A percentile compares a stretch with the other conserved stretches of the same genome.
These are phyloP conservation scores for Tauraco hartlaubi DNA, from an alignment of 2,797 vertebrate species.

Conservation along the genomic window DNA sequence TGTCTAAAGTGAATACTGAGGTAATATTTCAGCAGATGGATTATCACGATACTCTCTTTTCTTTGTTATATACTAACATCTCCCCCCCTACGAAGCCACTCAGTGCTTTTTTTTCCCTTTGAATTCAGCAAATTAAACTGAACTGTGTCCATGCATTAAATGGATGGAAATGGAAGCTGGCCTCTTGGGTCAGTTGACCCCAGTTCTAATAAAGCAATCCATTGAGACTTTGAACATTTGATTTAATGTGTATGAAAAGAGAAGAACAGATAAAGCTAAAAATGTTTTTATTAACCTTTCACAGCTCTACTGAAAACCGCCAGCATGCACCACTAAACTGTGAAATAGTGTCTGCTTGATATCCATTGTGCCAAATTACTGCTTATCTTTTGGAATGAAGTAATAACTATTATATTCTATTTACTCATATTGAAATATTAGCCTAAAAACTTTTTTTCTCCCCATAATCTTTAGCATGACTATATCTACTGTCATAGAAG, in stretches of 20 bases:
- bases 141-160: conserved; percentile 77
- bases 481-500: background rate
- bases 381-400: conserved; percentile 59
- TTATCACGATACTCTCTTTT: conserved; percentile 9
- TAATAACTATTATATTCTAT: conserved; percentile 55
- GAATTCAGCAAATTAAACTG: conserved; percentile 79
- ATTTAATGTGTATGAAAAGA: conserved; percentile 83
- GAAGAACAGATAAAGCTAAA: conserved; percentile 82
- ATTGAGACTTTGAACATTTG: conserved; percentile 79
- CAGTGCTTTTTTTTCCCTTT: conserved; percentile 35
- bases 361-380: conserved; percentile 70
- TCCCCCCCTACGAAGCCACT: conserved; percentile 2
- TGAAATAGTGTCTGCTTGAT: conserved; percentile 86
- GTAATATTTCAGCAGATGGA: conserved; percentile 41
- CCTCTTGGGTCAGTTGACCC: conserved; percentile 76
- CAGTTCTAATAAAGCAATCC: conserved; percentile 79
- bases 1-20: background rate
- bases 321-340: conserved; percentile 89
- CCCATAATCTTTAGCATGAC: background rate
- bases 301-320: conserved; percentile 79
- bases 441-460: conserved; percentile 35
- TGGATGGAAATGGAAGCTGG: conserved; percentile 76
- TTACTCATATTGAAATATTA: conserved; percentile 40
- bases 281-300: conserved; percentile 91
- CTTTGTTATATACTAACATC: conserved; percentile 45